These are phyloP conservation scores for Echinarachnius parma DNA, from an alignment of 53 echinoderm and acorn worm species.

Conservation along the genomic window DNA sequence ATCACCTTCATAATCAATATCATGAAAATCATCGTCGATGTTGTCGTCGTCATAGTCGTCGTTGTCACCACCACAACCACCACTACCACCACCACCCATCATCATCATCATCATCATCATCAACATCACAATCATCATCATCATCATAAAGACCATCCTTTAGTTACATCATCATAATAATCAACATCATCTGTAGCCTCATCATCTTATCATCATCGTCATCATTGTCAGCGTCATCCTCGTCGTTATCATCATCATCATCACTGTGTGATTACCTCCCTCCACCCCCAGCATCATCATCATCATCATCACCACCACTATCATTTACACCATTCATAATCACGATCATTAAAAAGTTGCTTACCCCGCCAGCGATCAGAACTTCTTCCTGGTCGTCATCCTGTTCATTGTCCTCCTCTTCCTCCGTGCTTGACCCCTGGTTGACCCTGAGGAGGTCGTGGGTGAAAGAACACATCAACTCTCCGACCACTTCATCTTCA, in stretches of 20 bases:
- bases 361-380: conserved; percentile 76
- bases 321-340: neutral
- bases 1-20: too few species aligned
- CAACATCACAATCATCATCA: neutral
- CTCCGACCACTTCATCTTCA: conserved; percentile 55
- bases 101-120: too few species aligned
- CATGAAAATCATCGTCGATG: too few species aligned
- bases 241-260: neutral
- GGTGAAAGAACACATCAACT: conserved; percentile 66
- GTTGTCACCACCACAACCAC: too few species aligned
- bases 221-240: too few species aligned
- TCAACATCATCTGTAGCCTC: too few species aligned
- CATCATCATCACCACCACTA: neutral
- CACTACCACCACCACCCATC: too few species aligned
- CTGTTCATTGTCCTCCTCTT: conserved; percentile 47
- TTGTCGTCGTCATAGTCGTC: too few species aligned
- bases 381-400: conserved; percentile 73
- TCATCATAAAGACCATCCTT: too few species aligned
- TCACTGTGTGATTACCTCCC: neutral
- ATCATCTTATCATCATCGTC: too few species aligned
- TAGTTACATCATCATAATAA: too few species aligned
- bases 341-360: conserved; percentile 2
- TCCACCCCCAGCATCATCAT: neutral
- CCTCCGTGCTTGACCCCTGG: conserved; percentile 43
- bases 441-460: conserved; percentile 71